Base-by-base conservation (phyloP, 37 sponge, comb jelly and placozoan genomes). In the Lycopodina hypogea region DNA sequence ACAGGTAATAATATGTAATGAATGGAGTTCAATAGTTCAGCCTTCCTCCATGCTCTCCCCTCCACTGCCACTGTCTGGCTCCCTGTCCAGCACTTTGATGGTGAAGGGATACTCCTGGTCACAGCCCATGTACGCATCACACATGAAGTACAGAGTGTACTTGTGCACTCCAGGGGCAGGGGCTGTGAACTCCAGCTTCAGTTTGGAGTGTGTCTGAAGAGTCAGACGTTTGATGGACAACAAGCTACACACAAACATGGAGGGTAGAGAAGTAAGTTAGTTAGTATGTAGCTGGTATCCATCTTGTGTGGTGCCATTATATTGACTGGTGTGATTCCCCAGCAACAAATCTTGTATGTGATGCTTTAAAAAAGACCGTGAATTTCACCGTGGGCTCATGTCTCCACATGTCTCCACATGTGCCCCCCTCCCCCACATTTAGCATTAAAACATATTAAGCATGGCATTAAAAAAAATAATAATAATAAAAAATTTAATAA, bases 101-200 rank as follows among this genome's bases (percentile, higher is more conserved):
- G 74, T 74, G 84, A 98, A 89, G 62, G 85, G 69, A 69, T 94
- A 96, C 81, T 98, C 99, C 71, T 98, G 99, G 66, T 98, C 99
- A 84, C 96, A 95, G 48, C 99, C 99, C 88, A 98, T 84, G 80
- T 98, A 98, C 19, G 94, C 94, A 75, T 98, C 99, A 71, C 96
- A 92, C 99, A 98, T 98, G 80, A 96, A 93, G 86, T 92, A 98
- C 42, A 98, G 92, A 37, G 72, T 81, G 84, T 93, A 96, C 42
- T 92, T 93, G 84, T 93, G 81, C 7, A 56, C 14, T 28, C 99
- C 99, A 38, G 88, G 79, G 7, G 88, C 34, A 17, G 97, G 92
- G 23, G 99, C 96, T 17, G 89, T 84, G 80, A 98, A 98, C 55
- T 98, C 96, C 39, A 98, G 80, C 69, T 96, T 98, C 70, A 98